These are phyloP conservation scores for Nezara viridula DNA, from an alignment of 2,888 invertebrate species.

Conservation along the genomic window DNA sequence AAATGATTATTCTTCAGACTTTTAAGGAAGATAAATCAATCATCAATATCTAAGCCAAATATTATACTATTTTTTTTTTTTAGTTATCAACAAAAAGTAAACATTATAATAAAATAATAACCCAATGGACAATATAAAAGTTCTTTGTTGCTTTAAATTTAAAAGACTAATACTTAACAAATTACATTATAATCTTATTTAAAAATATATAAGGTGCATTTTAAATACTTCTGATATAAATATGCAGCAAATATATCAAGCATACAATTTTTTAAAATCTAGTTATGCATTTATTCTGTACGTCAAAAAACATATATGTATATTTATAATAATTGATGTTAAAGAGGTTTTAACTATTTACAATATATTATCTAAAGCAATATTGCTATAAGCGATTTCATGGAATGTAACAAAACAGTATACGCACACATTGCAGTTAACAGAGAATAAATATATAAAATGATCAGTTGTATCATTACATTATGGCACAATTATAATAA, in stretches of 20 bases:
- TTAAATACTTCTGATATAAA: conserved; percentile 18
- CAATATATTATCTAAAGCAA: conserved; percentile 3
- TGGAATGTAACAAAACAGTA: conserved; percentile 20
- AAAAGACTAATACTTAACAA: conserved; percentile 21
- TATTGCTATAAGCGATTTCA: not conserved
- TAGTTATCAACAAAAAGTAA: not conserved
- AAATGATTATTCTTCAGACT: not conserved
- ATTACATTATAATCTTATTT: conserved; percentile 2
- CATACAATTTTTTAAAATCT: not conserved
- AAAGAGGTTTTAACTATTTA: not conserved
- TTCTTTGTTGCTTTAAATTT: not conserved
- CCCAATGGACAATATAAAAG: not conserved
- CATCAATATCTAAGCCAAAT: not conserved
- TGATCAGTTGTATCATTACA: not conserved
- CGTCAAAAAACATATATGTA: not conserved
- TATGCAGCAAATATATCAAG: conserved; percentile 7
- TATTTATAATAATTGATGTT: not conserved
- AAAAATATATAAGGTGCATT: conserved; percentile 24
- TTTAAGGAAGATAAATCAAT: not conserved
- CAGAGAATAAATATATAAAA: not conserved
- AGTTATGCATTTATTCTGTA: not conserved
- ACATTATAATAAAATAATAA: not conserved
- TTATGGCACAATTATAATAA: conserved; percentile 22
- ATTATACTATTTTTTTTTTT: not conserved
- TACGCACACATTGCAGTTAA: not conserved